Evolutionary conservation across 2,888 invertebrate genomes (phyloP).

Genomic region (Zhuqinia jingwanae): DNA sequence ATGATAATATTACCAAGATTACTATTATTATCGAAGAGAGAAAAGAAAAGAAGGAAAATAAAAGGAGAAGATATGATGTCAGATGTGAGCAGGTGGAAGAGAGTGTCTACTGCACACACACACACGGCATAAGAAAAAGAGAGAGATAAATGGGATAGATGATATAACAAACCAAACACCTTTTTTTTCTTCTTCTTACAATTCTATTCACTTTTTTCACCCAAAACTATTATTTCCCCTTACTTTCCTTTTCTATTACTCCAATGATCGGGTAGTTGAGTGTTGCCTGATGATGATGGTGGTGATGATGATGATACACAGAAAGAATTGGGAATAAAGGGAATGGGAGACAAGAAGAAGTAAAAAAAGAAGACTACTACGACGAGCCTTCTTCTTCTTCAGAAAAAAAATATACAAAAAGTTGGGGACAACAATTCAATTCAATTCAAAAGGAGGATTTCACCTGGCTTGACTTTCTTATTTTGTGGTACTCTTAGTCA

Average conservation of each 20-base stretch:
- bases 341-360: background rate
- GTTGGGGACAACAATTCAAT: constrained; percentile 65
- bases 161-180: constrained; percentile 43
- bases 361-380: too few species aligned
- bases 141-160: constrained; percentile 11
- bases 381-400: too few species aligned
- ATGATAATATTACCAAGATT: constrained; percentile 45
- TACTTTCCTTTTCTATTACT: constrained; percentile 20
- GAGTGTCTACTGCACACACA: too few species aligned
- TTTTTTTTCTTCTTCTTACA: too few species aligned
- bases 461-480: constrained; percentile 12
- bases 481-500: background rate
- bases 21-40: constrained; percentile 45
- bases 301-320: constrained; percentile 18
- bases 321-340: constrained; percentile 10
- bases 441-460: constrained; percentile 54
- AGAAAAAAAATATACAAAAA: too few species aligned
- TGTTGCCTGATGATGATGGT: background rate
- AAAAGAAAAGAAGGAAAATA: too few species aligned
- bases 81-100: too few species aligned
- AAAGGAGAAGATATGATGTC: too few species aligned
- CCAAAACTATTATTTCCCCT: constrained; percentile 1
- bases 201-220: too few species aligned
- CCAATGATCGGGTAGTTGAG: background rate
- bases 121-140: too few species aligned